Evolutionary conservation across 2,113 vertebrate genomes (phyloP).

Genomic region (Gavialis gangeticus): DNA sequence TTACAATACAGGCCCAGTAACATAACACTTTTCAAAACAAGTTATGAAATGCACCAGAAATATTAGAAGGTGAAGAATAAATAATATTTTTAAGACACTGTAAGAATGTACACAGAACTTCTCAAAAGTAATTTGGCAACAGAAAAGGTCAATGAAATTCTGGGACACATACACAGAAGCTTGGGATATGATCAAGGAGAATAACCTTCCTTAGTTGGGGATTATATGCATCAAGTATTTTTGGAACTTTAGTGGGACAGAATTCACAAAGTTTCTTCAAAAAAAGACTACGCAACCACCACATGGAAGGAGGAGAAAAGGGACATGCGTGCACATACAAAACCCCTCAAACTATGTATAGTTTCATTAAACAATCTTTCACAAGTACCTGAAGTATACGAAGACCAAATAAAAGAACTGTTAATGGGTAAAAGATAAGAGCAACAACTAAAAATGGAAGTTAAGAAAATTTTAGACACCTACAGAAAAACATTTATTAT

Average conservation of each 20-base stretch:
- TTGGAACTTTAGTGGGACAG: not conserved
- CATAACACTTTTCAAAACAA: not conserved
- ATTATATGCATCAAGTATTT: not conserved
- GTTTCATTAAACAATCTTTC: not conserved
- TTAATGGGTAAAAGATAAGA: not conserved
- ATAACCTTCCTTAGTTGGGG: not conserved
- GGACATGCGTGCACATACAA: not conserved
- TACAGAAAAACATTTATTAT: not conserved
- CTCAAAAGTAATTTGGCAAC: not conserved
- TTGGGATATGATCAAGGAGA: not conserved
- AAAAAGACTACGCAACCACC: not conserved
- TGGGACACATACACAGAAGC: not conserved
- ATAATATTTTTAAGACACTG: too few species aligned
- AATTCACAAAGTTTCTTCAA: not conserved
- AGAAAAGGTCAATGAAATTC: not conserved
- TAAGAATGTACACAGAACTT: too few species aligned
- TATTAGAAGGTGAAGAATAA: too few species aligned
- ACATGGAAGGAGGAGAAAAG: not conserved
- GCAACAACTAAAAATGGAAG: not conserved
- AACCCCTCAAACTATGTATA: not conserved
- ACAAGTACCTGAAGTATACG: not conserved
- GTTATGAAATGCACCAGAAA: not conserved
- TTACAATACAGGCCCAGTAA: not conserved
- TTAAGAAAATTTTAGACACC: not conserved
- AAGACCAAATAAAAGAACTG: not conserved